Conservation (phyloP, 1,140 invertebrate species). For the Leptopilina clavipes region DNA sequence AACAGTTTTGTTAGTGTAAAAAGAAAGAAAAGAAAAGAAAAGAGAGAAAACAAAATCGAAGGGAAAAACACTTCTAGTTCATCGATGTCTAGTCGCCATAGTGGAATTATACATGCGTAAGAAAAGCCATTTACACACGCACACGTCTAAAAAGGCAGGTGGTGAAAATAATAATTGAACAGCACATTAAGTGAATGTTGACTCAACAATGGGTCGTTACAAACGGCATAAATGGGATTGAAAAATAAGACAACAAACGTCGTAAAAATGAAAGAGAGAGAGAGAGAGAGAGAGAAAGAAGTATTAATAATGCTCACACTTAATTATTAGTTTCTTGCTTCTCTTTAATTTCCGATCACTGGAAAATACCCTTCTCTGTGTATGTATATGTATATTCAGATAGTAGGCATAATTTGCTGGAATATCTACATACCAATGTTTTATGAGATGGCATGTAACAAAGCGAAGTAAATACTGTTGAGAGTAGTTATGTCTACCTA, state of each 20-base stretch:
- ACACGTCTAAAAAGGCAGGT: not conserved
- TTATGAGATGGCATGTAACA: slow-evolving; percentile 48
- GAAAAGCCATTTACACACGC: not conserved
- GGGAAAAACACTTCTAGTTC: slow-evolving; percentile 9
- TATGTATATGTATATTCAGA: not conserved
- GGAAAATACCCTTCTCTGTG: not conserved
- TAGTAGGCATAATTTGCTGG: slow-evolving; percentile 1
- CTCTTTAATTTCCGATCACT: not conserved
- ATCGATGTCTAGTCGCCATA: not conserved
- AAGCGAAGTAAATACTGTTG: slow-evolving; percentile 47
- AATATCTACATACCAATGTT: slow-evolving; percentile 26
- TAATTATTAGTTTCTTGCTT: slow-evolving; percentile 21
- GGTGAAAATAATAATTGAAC: slow-evolving; percentile 30
- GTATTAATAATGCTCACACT: slow-evolving; percentile 23
- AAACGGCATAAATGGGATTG: slow-evolving; percentile 12
- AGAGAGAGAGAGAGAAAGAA: slow-evolving; percentile 1
- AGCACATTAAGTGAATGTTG: slow-evolving; percentile 25
- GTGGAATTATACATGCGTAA: slow-evolving; percentile 10
- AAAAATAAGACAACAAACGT: slow-evolving; percentile 13
- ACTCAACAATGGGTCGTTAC: slow-evolving; percentile 22
- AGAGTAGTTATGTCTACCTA: slow-evolving; percentile 37
- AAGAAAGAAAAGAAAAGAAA: too few relatives aligned
- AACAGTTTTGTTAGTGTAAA: not conserved
- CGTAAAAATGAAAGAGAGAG: not conserved
- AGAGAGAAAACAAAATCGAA: too few relatives aligned